Base-by-base conservation (phyloP, 2,113 vertebrate species). In the Pseudorasbora parva region DNA sequence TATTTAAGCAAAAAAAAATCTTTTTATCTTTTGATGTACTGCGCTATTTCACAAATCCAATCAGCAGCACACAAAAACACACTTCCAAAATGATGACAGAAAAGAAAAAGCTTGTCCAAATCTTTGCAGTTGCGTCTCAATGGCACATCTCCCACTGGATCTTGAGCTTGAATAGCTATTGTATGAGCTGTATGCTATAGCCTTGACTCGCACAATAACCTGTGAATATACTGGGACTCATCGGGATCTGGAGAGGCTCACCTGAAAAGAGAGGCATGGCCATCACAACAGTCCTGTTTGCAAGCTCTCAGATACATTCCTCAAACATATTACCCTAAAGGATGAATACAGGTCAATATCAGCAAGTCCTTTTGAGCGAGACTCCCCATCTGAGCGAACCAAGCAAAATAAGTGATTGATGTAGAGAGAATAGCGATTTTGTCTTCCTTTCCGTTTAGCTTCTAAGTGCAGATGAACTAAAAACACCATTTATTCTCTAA, bases 151-250 rank as follows among this genome's bases (percentile, higher is more conserved):
- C 81, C 27, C 37, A 72, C 47, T 59, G 64, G 43, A 83, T 86
- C 64, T 62, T 25, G 14, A 66, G 33, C 64, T 51, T 75, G 64
- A 81, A 85, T 81, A 74, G 77, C 54, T 59, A 49, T 71, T 76
- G 17, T 81, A 77, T 11, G 78, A 69, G 60, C n/a, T n/a, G 60
- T 66, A 69, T 56, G 64, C 9, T 6, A 57, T 3, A 73, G 84
- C 84, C 84, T 81, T 82, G 82, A 54, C 62, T 45, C 68, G 21
- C 78, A 78, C 84, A 72, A 84, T 68, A 68, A 30, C n/a, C 81
- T 10, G 9, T 72, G 62, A 56, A 78, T 83, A 62, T 87, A 47
- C 41, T 41, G 56, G 21, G 45, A 57, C 47, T 64, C 11, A 19
- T 60, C 23, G 51, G 73, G 79, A 82, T 77, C 56, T 64, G 66